A percentile compares a stretch with the other conserved stretches of the same genome.
Evolutionary conservation across 2,888 invertebrate species (phyloP).

Genomic region (Pecten maximus): DNA sequence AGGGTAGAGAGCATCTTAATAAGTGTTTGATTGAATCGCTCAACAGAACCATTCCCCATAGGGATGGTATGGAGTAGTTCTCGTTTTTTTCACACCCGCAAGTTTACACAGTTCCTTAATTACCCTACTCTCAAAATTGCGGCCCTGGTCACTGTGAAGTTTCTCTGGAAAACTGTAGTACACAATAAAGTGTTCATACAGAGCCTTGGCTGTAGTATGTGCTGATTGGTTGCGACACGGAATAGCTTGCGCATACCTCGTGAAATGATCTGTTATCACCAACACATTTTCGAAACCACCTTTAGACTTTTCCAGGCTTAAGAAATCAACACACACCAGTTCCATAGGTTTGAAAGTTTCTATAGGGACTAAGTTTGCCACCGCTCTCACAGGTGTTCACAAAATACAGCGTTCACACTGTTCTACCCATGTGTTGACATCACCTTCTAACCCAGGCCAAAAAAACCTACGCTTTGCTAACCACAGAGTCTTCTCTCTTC

Average conservation of each 20-base stretch:
- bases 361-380: constrained; percentile 44
- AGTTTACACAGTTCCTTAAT: constrained; percentile 54
- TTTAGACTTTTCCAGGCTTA: constrained; percentile 50
- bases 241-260: constrained; percentile 52
- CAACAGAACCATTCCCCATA: constrained; percentile 45
- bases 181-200: constrained; percentile 50
- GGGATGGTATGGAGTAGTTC: constrained; percentile 55
- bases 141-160: constrained; percentile 53
- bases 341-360: constrained; percentile 50
- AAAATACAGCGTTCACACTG: constrained; percentile 41
- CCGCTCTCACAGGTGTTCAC: background rate
- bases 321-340: constrained; percentile 54
- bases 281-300: constrained; percentile 53
- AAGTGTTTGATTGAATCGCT: constrained; percentile 55
- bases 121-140: constrained; percentile 53
- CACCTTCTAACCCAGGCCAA: background rate
- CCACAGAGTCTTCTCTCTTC: constrained; percentile 41
- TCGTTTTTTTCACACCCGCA: constrained; percentile 43
- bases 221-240: constrained; percentile 55
- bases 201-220: constrained; percentile 52
- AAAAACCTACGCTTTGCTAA: constrained; percentile 38
- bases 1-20: constrained; percentile 53
- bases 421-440: constrained; percentile 16
- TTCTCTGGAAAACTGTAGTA: constrained; percentile 55
- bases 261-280: constrained; percentile 58